A percentile compares a stretch with the other conserved stretches of the same genome.
These are phyloP conservation scores for Rhinolophus ferrumequinum DNA, from an alignment of 2,113 vertebrate genomes.

Conservation along the genomic window DNA sequence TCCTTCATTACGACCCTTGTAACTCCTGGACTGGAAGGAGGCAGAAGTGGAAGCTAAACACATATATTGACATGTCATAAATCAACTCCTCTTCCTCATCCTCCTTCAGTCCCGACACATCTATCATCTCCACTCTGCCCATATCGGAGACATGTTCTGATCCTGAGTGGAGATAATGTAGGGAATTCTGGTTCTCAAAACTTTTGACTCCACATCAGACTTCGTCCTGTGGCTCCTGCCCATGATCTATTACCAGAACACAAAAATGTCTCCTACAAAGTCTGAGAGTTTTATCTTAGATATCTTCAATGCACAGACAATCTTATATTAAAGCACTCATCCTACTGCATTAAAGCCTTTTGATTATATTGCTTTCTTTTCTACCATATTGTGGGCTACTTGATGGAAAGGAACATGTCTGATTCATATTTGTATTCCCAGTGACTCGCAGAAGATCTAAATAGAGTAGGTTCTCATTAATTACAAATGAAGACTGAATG, in stretches of 20 bases:
- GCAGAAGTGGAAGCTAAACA: background rate
- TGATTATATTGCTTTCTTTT: background rate
- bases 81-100: background rate
- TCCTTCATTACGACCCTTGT: background rate
- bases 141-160: background rate
- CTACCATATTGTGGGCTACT: background rate
- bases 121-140: background rate
- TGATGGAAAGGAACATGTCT: background rate
- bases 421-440: background rate
- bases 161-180: background rate
- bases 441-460: background rate
- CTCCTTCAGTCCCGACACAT: background rate
- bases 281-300: background rate
- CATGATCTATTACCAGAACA: background rate
- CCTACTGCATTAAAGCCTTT: background rate
- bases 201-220: background rate
- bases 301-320: background rate
- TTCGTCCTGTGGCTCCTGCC: background rate
- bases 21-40: background rate
- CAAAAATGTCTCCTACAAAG: background rate
- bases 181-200: background rate
- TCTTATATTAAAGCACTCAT: background rate
- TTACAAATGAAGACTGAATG: background rate
- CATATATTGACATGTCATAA: background rate
- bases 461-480: background rate